Conservation (phyloP, 2,797 vertebrate species). For the Onychomys arenicola region DNA sequence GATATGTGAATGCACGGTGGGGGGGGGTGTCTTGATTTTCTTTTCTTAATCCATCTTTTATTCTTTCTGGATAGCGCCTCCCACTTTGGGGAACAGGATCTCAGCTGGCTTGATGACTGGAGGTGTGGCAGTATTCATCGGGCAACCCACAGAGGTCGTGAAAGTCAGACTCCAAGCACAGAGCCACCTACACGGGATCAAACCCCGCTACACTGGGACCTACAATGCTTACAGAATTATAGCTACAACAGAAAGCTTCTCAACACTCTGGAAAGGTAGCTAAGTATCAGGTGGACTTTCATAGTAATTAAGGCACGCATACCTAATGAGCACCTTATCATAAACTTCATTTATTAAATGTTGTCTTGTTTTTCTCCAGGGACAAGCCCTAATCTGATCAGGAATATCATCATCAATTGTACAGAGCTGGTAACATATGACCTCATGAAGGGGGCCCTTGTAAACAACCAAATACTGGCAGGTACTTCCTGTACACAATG, state of each 20-base stretch:
- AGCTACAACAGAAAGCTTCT: constrained; percentile 91
- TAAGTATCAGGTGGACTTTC: not conserved
- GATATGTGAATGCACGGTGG: not conserved
- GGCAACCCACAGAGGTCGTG: constrained; percentile 94
- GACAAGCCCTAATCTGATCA: constrained; percentile 93
- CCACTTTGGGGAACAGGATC: constrained; percentile 88
- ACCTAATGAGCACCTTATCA: not conserved
- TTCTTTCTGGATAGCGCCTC: constrained; percentile 10
- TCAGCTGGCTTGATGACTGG: constrained; percentile 93
- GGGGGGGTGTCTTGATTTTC: not conserved
- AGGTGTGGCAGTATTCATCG: constrained; percentile 92
- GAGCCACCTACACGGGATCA: constrained; percentile 89
- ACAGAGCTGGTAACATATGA: constrained; percentile 94
- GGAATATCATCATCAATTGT: constrained; percentile 94
- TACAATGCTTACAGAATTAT: constrained; percentile 93
- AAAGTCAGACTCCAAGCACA: constrained; percentile 95
- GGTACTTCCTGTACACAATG: constrained; percentile 84
- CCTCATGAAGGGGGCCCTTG: constrained; percentile 93
- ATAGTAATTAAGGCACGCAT: not conserved
- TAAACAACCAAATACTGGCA: constrained; percentile 90
- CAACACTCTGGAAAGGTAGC: constrained; percentile 94
- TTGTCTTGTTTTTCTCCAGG: constrained; percentile 84
- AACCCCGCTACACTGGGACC: constrained; percentile 92
- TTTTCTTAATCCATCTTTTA: not conserved
- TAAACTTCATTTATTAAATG: not conserved